Percentiles rank a stretch among this genome's conserved stretches.
These are phyloP conservation scores for Podarcis raffonei DNA, from an alignment of 2,113 vertebrate genomes.

Conservation along the genomic window DNA sequence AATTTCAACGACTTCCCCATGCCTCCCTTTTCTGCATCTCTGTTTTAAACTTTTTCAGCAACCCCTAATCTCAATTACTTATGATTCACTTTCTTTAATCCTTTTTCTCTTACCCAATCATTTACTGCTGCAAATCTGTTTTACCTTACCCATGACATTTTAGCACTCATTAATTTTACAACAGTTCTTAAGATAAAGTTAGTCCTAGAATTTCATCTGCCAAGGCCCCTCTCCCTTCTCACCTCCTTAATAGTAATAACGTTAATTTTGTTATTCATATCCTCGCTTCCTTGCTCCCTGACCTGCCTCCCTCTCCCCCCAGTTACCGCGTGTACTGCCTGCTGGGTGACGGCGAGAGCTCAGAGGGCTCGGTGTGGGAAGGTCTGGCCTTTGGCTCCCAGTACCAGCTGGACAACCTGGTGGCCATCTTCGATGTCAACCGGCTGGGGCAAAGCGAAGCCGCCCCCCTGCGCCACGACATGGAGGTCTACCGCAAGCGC, in stretches of 20 bases:
- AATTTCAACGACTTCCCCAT: too few species aligned
- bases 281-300: background rate
- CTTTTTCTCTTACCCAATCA: too few species aligned
- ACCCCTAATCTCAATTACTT: too few species aligned
- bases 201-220: too few species aligned
- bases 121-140: too few species aligned
- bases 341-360: conserved; percentile 83
- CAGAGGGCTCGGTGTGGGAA: conserved; percentile 89
- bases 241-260: background rate
- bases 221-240: background rate
- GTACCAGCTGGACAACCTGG: conserved; percentile 86
- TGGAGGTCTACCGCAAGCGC: conserved; percentile 78
- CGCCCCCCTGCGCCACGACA: conserved; percentile 78
- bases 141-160: too few species aligned
- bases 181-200: too few species aligned
- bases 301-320: background rate
- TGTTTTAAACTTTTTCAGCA: too few species aligned
- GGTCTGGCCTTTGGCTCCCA: conserved; percentile 87
- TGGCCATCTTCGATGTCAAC: conserved; percentile 87
- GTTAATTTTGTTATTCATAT: too few species aligned
- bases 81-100: too few species aligned
- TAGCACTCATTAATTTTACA: too few species aligned
- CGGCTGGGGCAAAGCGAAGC: conserved; percentile 82
- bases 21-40: too few species aligned
- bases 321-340: conserved; percentile 90